Percentiles rank a stretch among this genome's conserved stretches.
Conservation (phyloP, 2,797 vertebrate species). For the Pristis pectinata region DNA sequence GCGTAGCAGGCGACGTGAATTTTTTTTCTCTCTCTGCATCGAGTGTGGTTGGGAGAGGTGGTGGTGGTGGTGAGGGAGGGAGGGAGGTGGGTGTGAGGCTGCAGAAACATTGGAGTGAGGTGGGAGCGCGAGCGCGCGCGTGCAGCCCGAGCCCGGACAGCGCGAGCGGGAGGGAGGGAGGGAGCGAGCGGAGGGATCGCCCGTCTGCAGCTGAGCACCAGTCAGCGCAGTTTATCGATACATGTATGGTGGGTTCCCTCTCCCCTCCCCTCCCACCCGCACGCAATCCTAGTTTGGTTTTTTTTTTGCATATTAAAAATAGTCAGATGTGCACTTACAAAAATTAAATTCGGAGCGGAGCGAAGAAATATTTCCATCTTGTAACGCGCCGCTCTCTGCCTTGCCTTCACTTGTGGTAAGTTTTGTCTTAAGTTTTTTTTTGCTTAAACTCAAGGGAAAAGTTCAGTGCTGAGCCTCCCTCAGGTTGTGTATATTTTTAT, state of each 20-base stretch:
- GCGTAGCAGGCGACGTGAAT: slow-evolving; percentile 58
- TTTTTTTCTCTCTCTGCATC: slow-evolving; percentile 63
- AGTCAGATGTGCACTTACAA: slow-evolving; percentile 49
- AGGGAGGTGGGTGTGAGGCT: slow-evolving; percentile 23
- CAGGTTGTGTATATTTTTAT: background rate
- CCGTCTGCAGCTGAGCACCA: slow-evolving; percentile 58
- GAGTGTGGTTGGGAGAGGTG: slow-evolving; percentile 57
- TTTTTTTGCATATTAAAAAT: no score
- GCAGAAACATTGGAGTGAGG: slow-evolving; percentile 48
- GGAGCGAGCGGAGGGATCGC: slow-evolving; percentile 64
- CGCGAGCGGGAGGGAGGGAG: slow-evolving; percentile 43
- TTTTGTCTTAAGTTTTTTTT: background rate
- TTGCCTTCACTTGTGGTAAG: slow-evolving; percentile 28
- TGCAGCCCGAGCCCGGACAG: slow-evolving; percentile 41
- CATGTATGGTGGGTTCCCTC: slow-evolving; percentile 53
- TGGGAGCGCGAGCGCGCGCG: slow-evolving; percentile 58
- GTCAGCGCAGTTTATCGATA: no score
- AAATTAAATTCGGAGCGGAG: background rate
- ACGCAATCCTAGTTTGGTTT: slow-evolving; percentile 42
- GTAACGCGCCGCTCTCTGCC: background rate
- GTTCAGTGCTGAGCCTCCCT: background rate
- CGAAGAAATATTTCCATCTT: background rate
- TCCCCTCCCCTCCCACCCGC: slow-evolving; percentile 58
- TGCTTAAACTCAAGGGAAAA: background rate
- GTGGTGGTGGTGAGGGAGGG: slow-evolving; percentile 44